Evolutionary conservation across 2,888 invertebrate species (phyloP), one percentile per base, ranked within the genome.

Genomic region (Fragum sueziense): DNA sequence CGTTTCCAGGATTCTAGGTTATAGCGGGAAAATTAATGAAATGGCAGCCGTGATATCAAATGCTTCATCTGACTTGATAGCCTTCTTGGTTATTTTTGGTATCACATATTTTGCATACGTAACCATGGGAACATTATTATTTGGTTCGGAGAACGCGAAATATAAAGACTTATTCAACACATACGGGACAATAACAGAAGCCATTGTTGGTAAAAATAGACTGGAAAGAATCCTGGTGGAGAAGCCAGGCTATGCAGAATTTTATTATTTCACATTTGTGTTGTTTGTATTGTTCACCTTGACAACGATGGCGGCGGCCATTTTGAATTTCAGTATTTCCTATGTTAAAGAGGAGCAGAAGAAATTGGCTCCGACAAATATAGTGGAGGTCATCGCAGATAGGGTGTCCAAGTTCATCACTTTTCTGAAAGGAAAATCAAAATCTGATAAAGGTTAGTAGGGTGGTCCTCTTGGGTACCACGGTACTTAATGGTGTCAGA

Each of bases 11-110:
- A 90, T 94, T 70, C 89, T 94, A 37, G 91, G 94, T 74, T 94
- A 94, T 90, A 94, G 94, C 88, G 91, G 92, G 57, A 90, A 93
- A 54, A 93, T 94, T 79, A 92, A 93, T 70, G 91, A 93, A 86
- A 89, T 94, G 79, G 93, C 93, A 0, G 90, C 90, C 20, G 94
- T 94, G 0, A 89, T 94, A 33, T 85, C 87, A 27, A 86, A 88
- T 65, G 92, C 93, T 22, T 90, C 91, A 14, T 85, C 84, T 34
- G 93, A 93, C 68, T 89, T 94, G 65, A 88, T 91, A 29, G 91
- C 92, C 4, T 94, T 94, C 86, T 86, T 89, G 25, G 80, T 93
- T 25, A 91, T 93, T 20, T 94, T 94, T 87, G 85, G 93, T 62
- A 88, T 93, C 31, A 89, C 90, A 25, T 90, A 90, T 80, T 83